Evolutionary conservation across 2,797 vertebrate species (phyloP).

Genomic region (Cuniculus paca): DNA sequence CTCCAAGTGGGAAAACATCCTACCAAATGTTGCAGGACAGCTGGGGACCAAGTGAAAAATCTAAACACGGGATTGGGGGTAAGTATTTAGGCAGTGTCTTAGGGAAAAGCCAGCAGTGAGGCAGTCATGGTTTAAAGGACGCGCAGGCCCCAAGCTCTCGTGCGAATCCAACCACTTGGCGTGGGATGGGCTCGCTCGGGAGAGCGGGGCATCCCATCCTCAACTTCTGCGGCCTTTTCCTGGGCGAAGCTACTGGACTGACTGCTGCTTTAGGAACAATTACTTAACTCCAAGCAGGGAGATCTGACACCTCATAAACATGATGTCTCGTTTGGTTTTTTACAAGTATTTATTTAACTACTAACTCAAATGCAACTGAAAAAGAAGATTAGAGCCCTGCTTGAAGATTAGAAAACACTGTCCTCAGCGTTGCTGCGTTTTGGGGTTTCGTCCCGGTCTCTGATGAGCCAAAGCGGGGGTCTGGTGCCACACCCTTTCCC

Average conservation of each 20-base stretch:
- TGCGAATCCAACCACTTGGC: accelerated
- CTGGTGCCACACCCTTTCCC: neutral
- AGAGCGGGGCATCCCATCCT: neutral
- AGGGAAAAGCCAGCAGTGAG: neutral
- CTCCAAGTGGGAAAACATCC: neutral
- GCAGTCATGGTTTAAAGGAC: neutral
- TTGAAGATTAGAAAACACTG: neutral
- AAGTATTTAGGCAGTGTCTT: neutral
- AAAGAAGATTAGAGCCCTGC: neutral
- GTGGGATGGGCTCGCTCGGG: too few relatives aligned
- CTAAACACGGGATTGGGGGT: neutral
- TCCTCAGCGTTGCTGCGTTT: neutral
- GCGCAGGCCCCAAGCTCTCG: accelerated
- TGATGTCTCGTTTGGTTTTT: neutral
- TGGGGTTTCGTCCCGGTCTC: neutral
- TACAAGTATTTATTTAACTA: neutral
- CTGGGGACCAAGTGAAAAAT: neutral
- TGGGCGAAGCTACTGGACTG: neutral
- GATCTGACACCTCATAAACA: neutral
- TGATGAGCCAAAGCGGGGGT: neutral
- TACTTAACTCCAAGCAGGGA: neutral
- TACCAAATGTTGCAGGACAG: neutral
- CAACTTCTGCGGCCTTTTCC: neutral
- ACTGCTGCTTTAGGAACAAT: neutral
- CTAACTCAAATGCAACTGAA: neutral